Conservation (phyloP, 2,797 vertebrate genomes). For the Anabacerthia variegaticeps region DNA sequence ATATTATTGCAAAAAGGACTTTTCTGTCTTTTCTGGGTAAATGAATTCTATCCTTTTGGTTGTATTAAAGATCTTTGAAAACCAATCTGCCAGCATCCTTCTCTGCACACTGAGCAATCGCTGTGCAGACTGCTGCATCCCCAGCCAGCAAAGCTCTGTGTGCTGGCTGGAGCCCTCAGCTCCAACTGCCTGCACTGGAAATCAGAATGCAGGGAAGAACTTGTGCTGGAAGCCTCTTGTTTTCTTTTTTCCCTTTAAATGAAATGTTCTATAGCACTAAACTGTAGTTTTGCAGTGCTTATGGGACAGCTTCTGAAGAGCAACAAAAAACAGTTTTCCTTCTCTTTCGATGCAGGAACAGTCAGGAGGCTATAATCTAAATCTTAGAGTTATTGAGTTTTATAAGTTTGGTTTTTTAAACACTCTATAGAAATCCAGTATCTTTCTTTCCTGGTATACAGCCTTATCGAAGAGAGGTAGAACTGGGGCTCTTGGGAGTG, state of each 20-base stretch:
- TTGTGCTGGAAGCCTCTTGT: neutral
- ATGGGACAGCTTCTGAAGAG: neutral
- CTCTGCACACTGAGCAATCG: neutral
- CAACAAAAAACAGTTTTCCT: neutral
- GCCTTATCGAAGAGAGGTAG: neutral
- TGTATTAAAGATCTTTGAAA: neutral
- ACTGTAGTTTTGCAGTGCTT: neutral
- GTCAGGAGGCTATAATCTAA: neutral
- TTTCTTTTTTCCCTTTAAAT: neutral
- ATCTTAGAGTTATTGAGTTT: neutral
- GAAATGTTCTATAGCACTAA: neutral
- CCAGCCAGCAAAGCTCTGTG: neutral
- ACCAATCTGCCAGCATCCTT: neutral
- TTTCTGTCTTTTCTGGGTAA: neutral
- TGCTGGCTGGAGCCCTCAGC: constrained; percentile 29
- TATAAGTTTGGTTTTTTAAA: neutral
- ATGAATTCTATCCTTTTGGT: neutral
- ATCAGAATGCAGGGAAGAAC: neutral
- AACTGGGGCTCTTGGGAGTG: neutral
- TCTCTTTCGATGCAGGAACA: neutral
- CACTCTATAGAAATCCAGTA: rapidly evolving
- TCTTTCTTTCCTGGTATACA: neutral
- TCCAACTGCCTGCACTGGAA: constrained; percentile 31
- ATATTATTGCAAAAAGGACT: neutral
- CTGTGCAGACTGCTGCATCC: constrained; percentile 22